phyloP scores from a whole-genome alignment of 2,113 vertebrate genomes.

The Lophochroa leadbeateri region DNA sequence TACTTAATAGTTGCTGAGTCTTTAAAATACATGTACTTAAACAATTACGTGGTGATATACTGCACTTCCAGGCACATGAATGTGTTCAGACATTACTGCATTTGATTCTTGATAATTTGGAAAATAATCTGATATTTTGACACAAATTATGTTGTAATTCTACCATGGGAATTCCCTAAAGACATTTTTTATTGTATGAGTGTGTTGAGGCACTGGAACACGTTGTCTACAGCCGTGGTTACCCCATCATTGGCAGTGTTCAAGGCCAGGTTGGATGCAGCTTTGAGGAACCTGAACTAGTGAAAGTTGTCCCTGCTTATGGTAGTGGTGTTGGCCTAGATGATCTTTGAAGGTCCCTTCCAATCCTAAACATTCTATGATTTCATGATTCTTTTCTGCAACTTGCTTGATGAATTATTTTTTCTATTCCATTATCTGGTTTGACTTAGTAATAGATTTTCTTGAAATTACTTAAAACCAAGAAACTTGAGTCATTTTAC shows the following conservation, averaged over 20 bases:
- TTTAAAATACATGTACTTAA: background rate
- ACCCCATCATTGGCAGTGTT: background rate
- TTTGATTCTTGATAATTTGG: background rate
- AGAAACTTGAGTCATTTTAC: background rate
- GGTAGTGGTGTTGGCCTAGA: background rate
- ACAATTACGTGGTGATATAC: background rate
- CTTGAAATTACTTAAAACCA: background rate
- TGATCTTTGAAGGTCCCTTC: background rate
- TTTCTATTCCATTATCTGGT: background rate
- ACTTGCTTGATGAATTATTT: background rate
- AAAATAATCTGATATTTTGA: background rate
- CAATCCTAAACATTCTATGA: background rate
- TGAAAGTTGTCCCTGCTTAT: background rate
- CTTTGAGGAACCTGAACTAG: background rate
- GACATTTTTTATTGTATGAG: background rate
- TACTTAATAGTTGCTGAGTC: background rate
- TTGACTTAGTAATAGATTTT: background rate
- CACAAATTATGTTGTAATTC: background rate
- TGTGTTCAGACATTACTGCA: background rate
- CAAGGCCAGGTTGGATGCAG: background rate
- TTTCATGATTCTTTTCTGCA: background rate
- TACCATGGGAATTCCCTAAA: background rate
- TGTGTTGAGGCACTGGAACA: background rate
- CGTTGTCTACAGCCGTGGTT: background rate
- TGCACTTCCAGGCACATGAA: background rate